Evolutionary conservation across 2,888 invertebrate genomes (phyloP).

Genomic region (Ophion costatus): DNA sequence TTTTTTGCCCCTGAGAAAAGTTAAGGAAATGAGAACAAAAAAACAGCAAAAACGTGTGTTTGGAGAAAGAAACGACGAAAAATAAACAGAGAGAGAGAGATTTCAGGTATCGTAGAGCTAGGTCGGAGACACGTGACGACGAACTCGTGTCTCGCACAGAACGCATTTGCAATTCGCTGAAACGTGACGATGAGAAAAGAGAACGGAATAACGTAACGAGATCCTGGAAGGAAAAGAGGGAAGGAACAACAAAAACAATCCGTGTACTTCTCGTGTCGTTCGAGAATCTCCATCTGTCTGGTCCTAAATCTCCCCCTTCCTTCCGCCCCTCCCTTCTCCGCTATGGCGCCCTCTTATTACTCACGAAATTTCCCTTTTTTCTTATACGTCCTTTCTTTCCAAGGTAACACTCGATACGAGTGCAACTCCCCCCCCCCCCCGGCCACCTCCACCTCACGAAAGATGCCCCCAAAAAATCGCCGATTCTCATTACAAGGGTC

Average conservation of each 20-base stretch:
- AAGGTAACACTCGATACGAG: too few species aligned
- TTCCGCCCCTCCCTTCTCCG: slow-evolving; percentile 51
- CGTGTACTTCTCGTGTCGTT: slow-evolving; percentile 74
- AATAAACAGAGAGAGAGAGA: slow-evolving; percentile 13
- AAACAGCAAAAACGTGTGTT: not conserved
- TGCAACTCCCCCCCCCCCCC: too few species aligned
- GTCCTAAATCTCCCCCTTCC: slow-evolving; percentile 11
- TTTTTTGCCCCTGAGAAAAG: not conserved
- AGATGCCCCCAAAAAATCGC: not conserved
- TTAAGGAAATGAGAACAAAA: slow-evolving; percentile 12
- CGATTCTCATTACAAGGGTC: not conserved
- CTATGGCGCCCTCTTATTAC: not conserved
- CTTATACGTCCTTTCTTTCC: not conserved
- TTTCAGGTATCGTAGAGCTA: slow-evolving; percentile 76
- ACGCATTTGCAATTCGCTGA: not conserved
- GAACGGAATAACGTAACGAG: not conserved
- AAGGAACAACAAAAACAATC: slow-evolving; percentile 38
- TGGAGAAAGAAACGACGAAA: not conserved
- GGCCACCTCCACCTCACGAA: too few species aligned
- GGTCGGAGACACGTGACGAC: slow-evolving; percentile 73
- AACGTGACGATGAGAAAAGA: not conserved
- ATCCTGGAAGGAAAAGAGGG: slow-evolving; percentile 58
- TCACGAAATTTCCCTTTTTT: not conserved
- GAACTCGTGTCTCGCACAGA: slow-evolving; percentile 65
- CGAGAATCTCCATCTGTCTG: slow-evolving; percentile 67